Conservation (phyloP, 30 jellyfish, hydroid and myxozoan species). For the Cassiopea andromeda region DNA sequence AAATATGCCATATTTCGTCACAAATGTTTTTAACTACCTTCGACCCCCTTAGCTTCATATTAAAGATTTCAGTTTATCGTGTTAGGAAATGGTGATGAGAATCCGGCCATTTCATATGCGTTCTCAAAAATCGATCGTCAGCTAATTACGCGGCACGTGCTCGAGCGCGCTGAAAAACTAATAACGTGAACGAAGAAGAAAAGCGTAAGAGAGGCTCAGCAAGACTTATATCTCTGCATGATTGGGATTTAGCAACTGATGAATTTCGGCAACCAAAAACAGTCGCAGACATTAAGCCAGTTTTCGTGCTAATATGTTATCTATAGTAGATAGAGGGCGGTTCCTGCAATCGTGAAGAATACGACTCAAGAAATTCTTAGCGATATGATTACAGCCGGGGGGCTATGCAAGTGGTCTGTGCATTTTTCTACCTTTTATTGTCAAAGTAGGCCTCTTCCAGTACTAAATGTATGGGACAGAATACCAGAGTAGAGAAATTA, state of each 20-base stretch:
- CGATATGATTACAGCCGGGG: neutral
- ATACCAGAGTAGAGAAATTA: too few relatives aligned
- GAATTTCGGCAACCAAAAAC: conserved; percentile 70
- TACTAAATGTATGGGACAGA: too few relatives aligned
- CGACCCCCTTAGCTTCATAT: too few relatives aligned
- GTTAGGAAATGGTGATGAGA: too few relatives aligned
- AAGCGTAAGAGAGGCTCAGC: conserved; percentile 41
- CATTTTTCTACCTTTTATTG: too few relatives aligned
- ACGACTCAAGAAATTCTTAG: conserved; percentile 1
- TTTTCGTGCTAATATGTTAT: conserved; percentile 51
- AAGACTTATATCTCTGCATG: conserved; percentile 58
- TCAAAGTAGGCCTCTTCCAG: neutral
- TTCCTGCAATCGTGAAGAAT: conserved; percentile 9
- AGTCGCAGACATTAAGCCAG: conserved; percentile 26
- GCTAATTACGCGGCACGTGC: conserved; percentile 58
- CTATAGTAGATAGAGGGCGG: conserved; percentile 32
- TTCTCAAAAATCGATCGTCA: too few relatives aligned
- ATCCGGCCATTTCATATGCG: too few relatives aligned
- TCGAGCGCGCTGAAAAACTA: conserved; percentile 48
- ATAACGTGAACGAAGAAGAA: conserved; percentile 20
- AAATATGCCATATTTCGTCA: too few relatives aligned
- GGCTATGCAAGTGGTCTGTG: neutral
- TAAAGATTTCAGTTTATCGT: too few relatives aligned
- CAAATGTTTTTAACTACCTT: too few relatives aligned
- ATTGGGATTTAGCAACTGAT: conserved; percentile 34